Evolutionary conservation across 2,888 invertebrate genomes (phyloP), one percentile per base, ranked within the genome.

Genomic region (Eristalinus sepulchralis): DNA sequence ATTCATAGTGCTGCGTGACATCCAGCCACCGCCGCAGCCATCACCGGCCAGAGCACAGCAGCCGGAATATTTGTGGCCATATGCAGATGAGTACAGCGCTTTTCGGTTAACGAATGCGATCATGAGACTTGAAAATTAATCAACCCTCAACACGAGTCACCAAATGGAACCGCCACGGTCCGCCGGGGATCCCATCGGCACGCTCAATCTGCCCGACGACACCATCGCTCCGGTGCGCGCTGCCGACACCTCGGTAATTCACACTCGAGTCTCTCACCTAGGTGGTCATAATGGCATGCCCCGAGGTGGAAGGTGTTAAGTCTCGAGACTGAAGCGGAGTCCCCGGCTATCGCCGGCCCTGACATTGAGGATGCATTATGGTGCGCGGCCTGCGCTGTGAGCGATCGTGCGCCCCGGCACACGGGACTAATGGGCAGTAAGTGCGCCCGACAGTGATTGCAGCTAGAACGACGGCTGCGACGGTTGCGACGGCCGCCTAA

Each of bases 351-450:
- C 24, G 27, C 27, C 70, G 81, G 75, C 81, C 85, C 68, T 85
- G 85, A 85, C 85, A 85, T 82, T 85, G 82, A 85, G 82, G 82
- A 85, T 85, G 85, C 85, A 85, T 85, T 85, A 85, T 78, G 77
- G 77, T 81, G 27, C 71, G 36, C 75, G 66, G 33, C 75, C 17
- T 6, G 47, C 20, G 66, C 57, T 81, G 84, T 79, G 53, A 81
- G 76, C 71, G 62, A 55, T 67, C 62, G 60, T 64, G 53, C 68
- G 73, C 17, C n/a, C 57, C 17, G 8, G n/a, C 8, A 17, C 27
- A 53, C 36, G 34, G 62, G 64, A 39, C 80, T 86, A 86, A 83
- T 83, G 83, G 83, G 70, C 67, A 47, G 77, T 85, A 85, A 86
- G 83, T 86, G 83, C 82, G 55, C 77, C 57, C 36, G 22, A 36